Evolutionary conservation across 2,113 vertebrate species (phyloP).

Genomic region (Hepsetus odoe): DNA sequence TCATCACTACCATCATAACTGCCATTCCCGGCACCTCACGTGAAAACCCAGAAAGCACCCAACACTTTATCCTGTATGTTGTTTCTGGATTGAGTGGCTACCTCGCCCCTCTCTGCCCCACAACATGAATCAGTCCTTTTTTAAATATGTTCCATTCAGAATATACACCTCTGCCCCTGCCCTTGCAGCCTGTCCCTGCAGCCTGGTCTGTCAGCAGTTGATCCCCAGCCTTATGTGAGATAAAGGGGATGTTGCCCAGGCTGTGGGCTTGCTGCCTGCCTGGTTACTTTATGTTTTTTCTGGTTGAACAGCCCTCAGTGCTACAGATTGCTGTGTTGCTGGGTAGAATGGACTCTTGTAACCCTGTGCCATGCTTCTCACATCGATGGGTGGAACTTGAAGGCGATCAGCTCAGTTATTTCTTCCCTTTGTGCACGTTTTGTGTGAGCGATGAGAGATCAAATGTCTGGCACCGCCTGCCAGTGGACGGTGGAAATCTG

Average conservation of each 20-base stretch:
- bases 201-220: no score
- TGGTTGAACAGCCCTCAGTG: neutral
- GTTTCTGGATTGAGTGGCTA: no score
- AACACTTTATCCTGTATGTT: no score
- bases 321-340: conserved; percentile 62
- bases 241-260: neutral
- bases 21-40: no score
- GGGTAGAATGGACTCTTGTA: conserved; percentile 64
- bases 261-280: neutral
- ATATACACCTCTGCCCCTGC: no score
- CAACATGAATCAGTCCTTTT: no score
- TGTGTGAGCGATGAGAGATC: conserved; percentile 46
- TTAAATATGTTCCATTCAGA: no score
- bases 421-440: conserved; percentile 71
- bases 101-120: no score
- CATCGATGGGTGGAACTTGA: conserved; percentile 63
- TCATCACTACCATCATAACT: no score
- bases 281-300: neutral
- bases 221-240: neutral
- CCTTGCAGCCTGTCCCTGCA: no score
- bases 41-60: no score
- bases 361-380: conserved; percentile 52
- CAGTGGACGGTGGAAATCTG: neutral
- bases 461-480: conserved; percentile 18
- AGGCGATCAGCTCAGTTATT: conserved; percentile 61